phyloP scores from a whole-genome alignment of 2,113 vertebrate genomes.

The Indicator indicator region DNA sequence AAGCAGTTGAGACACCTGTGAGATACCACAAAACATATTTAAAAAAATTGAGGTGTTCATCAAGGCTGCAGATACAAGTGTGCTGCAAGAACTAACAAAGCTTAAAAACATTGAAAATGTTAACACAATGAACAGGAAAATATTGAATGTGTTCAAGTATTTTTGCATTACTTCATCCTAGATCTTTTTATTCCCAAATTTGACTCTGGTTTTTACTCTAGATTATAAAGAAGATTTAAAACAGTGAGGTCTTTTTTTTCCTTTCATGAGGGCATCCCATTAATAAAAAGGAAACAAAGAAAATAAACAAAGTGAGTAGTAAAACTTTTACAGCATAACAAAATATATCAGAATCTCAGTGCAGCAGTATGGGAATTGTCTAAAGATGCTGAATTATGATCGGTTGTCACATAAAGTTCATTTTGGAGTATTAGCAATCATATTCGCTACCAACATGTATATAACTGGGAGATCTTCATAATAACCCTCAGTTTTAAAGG shows the following conservation, averaged over 20 bases:
- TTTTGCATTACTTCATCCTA: constrained; percentile 17
- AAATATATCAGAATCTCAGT: constrained; percentile 57
- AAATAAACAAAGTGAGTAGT: constrained; percentile 65
- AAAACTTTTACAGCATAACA: constrained; percentile 70
- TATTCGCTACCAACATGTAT: constrained; percentile 54
- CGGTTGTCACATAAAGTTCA: constrained; percentile 64
- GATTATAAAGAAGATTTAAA: constrained; percentile 66
- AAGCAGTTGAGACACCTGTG: not conserved
- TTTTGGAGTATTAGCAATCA: constrained; percentile 49
- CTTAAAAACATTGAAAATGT: not conserved
- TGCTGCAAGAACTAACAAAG: not conserved
- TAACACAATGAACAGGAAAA: constrained; percentile 9
- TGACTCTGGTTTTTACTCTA: constrained; percentile 40
- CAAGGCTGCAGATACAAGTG: not conserved
- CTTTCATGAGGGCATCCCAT: constrained; percentile 48
- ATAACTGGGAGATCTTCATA: constrained; percentile 61
- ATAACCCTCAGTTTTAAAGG: constrained; percentile 59
- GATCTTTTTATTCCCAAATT: constrained; percentile 47
- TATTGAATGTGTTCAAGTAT: not conserved
- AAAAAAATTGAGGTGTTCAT: not conserved
- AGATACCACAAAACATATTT: not conserved
- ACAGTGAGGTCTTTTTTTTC: not conserved
- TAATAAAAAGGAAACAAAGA: constrained; percentile 71
- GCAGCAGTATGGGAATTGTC: constrained; percentile 55
- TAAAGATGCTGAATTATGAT: constrained; percentile 67